These are phyloP conservation scores for Anaspis maculata DNA, from an alignment of 2,888 invertebrate species.

Conservation along the genomic window DNA sequence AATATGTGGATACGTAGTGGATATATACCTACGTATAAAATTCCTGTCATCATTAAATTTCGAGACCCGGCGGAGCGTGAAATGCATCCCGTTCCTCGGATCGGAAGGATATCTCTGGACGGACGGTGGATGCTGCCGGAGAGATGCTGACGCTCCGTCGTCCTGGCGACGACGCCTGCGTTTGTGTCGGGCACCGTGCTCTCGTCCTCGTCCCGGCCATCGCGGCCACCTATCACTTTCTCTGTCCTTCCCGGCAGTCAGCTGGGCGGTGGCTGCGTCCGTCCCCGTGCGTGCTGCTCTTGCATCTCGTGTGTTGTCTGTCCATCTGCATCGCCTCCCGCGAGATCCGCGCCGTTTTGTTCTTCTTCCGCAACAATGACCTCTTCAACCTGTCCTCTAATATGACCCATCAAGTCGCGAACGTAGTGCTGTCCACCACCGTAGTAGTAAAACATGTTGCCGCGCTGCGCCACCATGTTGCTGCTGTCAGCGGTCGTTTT, in stretches of 20 bases:
- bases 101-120: slow-evolving; percentile 16
- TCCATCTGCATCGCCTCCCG: not conserved
- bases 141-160: slow-evolving; percentile 30
- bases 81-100: slow-evolving; percentile 1
- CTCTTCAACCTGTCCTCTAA: too few species aligned
- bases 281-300: slow-evolving; percentile 30
- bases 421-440: too few species aligned
- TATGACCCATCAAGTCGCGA: too few species aligned
- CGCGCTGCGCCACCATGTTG: too few species aligned
- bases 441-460: slow-evolving; percentile 10
- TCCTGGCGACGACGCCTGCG: slow-evolving; percentile 41
- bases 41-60: too few species aligned
- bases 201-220: slow-evolving; percentile 24
- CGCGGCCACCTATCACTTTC: slow-evolving; percentile 31
- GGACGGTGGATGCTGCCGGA: too few species aligned
- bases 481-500: too few species aligned
- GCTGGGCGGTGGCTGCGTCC: slow-evolving; percentile 47
- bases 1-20: too few species aligned
- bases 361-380: too few species aligned
- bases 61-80: too few species aligned
- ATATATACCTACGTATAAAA: too few species aligned
- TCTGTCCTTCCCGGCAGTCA: slow-evolving; percentile 38
- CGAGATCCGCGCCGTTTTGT: slow-evolving; percentile 26
- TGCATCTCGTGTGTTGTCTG: slow-evolving; percentile 15
- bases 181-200: slow-evolving; percentile 19